These are phyloP conservation scores for Mastomys natalensis DNA, from an alignment of 2,113 vertebrate genomes.

Conservation along the genomic window DNA sequence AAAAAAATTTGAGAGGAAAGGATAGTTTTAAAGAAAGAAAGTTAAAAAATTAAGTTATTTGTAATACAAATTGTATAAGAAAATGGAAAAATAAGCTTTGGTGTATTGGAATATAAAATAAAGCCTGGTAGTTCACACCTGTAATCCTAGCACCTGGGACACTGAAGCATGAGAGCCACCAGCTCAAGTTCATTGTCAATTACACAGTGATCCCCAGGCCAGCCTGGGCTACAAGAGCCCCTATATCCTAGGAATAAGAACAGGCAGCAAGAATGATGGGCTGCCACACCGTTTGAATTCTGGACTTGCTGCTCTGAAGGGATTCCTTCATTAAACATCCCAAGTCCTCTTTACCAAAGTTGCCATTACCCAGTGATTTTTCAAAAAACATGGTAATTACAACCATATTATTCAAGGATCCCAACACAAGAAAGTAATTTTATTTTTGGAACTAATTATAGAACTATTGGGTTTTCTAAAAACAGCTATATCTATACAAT, in stretches of 20 bases:
- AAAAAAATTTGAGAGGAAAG: background rate
- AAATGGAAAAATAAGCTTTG: background rate
- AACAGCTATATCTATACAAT: background rate
- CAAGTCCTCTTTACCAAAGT: background rate
- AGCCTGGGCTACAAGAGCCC: background rate
- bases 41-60: background rate
- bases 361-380: background rate
- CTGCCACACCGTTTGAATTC: background rate
- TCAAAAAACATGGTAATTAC: slow-evolving; percentile 8
- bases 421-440: background rate
- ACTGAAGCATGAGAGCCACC: background rate
- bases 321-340: background rate
- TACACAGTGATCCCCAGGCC: background rate
- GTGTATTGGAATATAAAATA: too few relatives aligned
- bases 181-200: background rate
- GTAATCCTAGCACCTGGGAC: background rate
- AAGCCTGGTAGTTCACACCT: too few relatives aligned
- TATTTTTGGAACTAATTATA: slow-evolving; percentile 44
- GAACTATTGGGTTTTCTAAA: slow-evolving; percentile 31
- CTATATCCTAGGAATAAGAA: background rate
- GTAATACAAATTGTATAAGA: background rate
- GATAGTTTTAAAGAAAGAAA: background rate
- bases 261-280: slow-evolving; percentile 37
- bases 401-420: slow-evolving; percentile 38
- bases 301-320: background rate